Conservation (phyloP, 2,888 invertebrate genomes). For the Ectropis crepuscularia region DNA sequence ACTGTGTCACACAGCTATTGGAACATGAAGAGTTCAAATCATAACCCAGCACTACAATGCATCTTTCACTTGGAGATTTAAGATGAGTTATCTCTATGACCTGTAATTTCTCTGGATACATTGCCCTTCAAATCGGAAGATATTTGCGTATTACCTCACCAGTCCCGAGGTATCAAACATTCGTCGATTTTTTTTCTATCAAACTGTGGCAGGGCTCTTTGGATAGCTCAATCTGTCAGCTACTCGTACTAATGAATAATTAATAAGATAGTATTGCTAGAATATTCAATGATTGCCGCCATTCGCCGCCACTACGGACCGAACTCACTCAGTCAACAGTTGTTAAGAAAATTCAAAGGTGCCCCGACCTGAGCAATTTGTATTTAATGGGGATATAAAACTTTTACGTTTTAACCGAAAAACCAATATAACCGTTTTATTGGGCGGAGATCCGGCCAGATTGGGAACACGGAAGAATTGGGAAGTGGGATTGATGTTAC, state of each 20-base stretch:
- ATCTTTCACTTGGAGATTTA: too few species aligned
- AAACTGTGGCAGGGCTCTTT: too few species aligned
- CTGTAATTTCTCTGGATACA: too few species aligned
- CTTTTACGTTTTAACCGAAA: slow-evolving; percentile 37
- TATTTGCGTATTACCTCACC: too few species aligned
- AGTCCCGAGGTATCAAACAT: too few species aligned
- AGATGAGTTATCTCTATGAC: too few species aligned
- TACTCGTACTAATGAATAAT: not conserved
- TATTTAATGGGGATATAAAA: slow-evolving; percentile 37
- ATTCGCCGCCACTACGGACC: slow-evolving; percentile 10
- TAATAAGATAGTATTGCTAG: not conserved
- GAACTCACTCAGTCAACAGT: slow-evolving; percentile 25
- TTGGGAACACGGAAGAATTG: slow-evolving; percentile 31
- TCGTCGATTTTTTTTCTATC: too few species aligned
- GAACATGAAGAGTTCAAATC: too few species aligned
- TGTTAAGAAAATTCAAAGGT: slow-evolving; percentile 35
- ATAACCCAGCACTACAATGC: too few species aligned
- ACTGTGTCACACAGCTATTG: too few species aligned
- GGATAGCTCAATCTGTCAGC: not conserved
- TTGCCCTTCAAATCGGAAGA: too few species aligned
- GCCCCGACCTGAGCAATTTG: slow-evolving; percentile 33
- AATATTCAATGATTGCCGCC: not conserved
- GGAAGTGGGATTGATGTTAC: slow-evolving; percentile 12
- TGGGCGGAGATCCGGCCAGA: slow-evolving; percentile 24
- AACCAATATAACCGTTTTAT: slow-evolving; percentile 37